phyloP scores from a whole-genome alignment of 2,888 invertebrate genomes.

The Podotricha telesiphe region DNA sequence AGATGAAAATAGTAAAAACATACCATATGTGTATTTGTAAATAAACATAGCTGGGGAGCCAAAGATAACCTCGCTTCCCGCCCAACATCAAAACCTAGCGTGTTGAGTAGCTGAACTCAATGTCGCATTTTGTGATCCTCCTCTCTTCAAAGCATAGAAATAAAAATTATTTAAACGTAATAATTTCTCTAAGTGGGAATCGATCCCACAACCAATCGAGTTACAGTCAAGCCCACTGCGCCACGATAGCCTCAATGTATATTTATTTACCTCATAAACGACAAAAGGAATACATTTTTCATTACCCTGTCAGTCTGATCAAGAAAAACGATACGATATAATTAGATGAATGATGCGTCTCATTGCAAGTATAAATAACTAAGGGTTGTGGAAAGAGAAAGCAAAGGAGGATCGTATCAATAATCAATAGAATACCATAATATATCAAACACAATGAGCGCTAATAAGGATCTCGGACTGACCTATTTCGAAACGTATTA shows the following conservation, averaged over 20 bases:
- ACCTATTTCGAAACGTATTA: constrained; percentile 61
- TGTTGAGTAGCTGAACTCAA: no score
- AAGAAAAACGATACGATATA: constrained; percentile 35
- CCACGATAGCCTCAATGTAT: not conserved
- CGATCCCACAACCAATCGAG: not conserved
- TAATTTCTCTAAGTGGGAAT: not conserved
- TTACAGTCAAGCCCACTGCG: not conserved
- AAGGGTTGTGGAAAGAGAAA: constrained; percentile 32
- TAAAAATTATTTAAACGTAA: no score
- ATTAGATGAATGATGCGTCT: constrained; percentile 34
- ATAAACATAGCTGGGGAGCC: no score
- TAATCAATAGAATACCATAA: constrained; percentile 46
- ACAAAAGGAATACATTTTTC: not conserved
- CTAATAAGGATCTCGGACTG: constrained; percentile 50
- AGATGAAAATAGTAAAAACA: no score
- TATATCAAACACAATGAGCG: constrained; percentile 47
- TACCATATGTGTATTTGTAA: no score
- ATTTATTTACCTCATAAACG: not conserved
- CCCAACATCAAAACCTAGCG: no score
- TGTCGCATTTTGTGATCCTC: no score
- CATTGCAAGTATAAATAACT: constrained; percentile 40
- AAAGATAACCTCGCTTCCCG: no score
- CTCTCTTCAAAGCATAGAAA: no score
- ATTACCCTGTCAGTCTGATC: constrained; percentile 10
- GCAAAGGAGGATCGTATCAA: constrained; percentile 35